A percentile compares a stretch with the other conserved stretches of the same genome.
Conservation (phyloP, 1,140 invertebrate species). For the Dermatophagoides farinae region DNA sequence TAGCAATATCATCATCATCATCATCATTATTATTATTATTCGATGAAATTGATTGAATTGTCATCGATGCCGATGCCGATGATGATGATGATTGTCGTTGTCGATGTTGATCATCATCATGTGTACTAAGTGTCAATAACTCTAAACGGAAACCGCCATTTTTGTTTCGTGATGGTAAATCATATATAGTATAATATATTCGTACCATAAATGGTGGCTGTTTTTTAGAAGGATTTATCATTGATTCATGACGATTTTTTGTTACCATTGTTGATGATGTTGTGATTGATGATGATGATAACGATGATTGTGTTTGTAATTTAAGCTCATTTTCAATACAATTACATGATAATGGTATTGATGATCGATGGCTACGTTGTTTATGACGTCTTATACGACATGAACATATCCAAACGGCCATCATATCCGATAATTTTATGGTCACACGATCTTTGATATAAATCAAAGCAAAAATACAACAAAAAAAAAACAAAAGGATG, state of each 20-base stretch:
- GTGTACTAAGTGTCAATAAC: neutral
- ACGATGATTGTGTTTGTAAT: no score
- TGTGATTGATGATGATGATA: no score
- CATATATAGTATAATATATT: neutral
- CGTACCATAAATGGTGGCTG: neutral
- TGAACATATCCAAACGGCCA: conserved; percentile 7
- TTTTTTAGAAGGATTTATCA: neutral
- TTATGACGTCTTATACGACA: neutral
- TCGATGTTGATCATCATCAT: neutral
- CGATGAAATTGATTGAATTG: neutral
- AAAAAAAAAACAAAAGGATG: neutral
- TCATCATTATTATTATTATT: neutral
- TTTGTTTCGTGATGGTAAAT: neutral
- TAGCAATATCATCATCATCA: neutral
- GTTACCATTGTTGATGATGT: no score
- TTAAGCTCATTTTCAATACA: no score
- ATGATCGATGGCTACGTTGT: neutral
- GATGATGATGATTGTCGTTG: neutral
- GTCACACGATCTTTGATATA: conserved; percentile 1
- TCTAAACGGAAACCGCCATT: neutral
- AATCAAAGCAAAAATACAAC: neutral
- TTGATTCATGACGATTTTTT: no score
- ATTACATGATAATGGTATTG: no score
- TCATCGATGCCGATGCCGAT: neutral
- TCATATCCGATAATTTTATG: conserved; percentile 6